A percentile compares a stretch with the other conserved stretches of the same genome.
These are phyloP conservation scores for Drosophila grimshawi DNA, from an alignment of 1,140 invertebrate genomes.

Conservation along the genomic window DNA sequence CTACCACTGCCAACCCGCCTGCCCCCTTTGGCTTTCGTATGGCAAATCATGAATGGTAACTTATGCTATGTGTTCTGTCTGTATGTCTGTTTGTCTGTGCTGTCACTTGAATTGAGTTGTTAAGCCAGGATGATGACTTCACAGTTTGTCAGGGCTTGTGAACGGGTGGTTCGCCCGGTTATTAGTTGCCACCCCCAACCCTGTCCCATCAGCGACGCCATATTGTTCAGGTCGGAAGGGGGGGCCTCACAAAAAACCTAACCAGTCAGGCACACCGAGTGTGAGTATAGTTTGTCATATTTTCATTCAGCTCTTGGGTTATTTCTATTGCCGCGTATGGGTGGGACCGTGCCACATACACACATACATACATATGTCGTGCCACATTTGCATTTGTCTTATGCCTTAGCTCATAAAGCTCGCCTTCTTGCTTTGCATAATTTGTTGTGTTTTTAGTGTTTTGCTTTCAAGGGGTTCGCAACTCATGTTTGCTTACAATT, in stretches of 20 bases:
- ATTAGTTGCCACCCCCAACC: slow-evolving; percentile 21
- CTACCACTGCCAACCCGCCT: slow-evolving; percentile 7
- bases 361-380: slow-evolving; percentile 42
- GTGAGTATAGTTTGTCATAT: slow-evolving; percentile 67
- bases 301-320: slow-evolving; percentile 13
- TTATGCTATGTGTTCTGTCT: slow-evolving; percentile 60
- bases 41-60: slow-evolving; percentile 75
- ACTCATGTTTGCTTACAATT: not conserved
- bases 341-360: slow-evolving; percentile 21
- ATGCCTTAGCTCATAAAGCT: slow-evolving; percentile 32
- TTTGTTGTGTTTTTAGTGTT: slow-evolving; percentile 17
- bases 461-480: slow-evolving; percentile 12
- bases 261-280: slow-evolving; percentile 17
- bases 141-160: slow-evolving; percentile 81
- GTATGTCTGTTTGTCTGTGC: slow-evolving; percentile 37
- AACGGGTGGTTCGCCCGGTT: slow-evolving; percentile 40
- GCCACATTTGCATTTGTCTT: slow-evolving; percentile 80
- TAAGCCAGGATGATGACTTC: slow-evolving; percentile 83
- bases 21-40: slow-evolving; percentile 25
- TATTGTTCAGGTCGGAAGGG: slow-evolving; percentile 7
- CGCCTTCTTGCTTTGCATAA: slow-evolving; percentile 50
- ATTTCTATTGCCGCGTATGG: not conserved
- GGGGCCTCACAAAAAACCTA: slow-evolving; percentile 19
- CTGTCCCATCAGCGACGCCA: not conserved
- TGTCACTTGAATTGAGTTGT: slow-evolving; percentile 78